phyloP scores from a whole-genome alignment of 1,140 invertebrate species.

The Philaenus spumarius region DNA sequence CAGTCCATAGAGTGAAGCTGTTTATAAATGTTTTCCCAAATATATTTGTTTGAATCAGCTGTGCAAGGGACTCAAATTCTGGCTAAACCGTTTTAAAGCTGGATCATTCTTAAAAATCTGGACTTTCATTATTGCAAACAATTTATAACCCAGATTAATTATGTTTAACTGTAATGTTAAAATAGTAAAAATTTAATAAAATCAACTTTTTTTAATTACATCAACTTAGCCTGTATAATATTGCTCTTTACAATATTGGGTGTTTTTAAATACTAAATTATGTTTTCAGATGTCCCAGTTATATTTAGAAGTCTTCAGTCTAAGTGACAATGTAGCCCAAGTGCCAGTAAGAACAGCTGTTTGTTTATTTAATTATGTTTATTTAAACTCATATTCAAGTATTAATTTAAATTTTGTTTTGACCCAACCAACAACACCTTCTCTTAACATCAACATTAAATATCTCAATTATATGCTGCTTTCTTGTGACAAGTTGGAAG shows the following conservation, averaged over 20 bases:
- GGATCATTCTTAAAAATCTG: too few species aligned
- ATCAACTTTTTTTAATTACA: background rate
- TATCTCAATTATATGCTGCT: slow-evolving; percentile 1
- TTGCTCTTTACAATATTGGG: too few species aligned
- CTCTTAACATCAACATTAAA: background rate
- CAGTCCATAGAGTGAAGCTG: too few species aligned
- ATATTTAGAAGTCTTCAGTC: slow-evolving; percentile 3
- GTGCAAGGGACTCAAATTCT: too few species aligned
- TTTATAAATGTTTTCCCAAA: too few species aligned
- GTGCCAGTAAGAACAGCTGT: slow-evolving; percentile 12
- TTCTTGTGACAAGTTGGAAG: slow-evolving; percentile 30
- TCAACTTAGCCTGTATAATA: background rate
- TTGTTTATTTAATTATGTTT: slow-evolving; percentile 1
- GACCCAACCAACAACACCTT: background rate
- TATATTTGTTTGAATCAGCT: too few species aligned
- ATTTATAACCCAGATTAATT: too few species aligned
- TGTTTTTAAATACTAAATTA: too few species aligned
- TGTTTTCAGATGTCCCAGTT: slow-evolving; percentile 14
- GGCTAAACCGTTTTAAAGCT: too few species aligned
- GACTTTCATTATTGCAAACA: too few species aligned
- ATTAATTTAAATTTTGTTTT: slow-evolving; percentile 22
- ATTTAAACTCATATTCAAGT: slow-evolving; percentile 7
- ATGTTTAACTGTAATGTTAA: too few species aligned
- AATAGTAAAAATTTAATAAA: too few species aligned
- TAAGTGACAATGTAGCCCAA: background rate